Evolutionary conservation across 2,888 invertebrate genomes (phyloP).

Genomic region (Drosophila recens): DNA sequence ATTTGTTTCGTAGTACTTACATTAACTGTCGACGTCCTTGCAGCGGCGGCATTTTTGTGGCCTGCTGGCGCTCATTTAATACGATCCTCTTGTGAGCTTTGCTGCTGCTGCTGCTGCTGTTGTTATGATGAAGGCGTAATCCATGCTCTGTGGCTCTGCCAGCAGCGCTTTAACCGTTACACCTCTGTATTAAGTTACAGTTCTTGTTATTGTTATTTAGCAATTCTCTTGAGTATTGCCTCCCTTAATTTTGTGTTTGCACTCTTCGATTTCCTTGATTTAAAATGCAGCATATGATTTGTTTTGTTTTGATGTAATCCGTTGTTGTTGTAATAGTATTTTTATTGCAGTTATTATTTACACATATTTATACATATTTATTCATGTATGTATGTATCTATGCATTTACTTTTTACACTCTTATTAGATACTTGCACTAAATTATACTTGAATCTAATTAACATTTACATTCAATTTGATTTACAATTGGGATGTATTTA

Average conservation of each 20-base stretch:
- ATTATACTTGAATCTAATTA: slow-evolving; percentile 21
- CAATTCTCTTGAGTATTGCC: slow-evolving; percentile 29
- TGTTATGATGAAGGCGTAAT: slow-evolving; percentile 56
- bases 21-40: slow-evolving; percentile 71
- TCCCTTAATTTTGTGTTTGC: slow-evolving; percentile 13
- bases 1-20: slow-evolving; percentile 47
- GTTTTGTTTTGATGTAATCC: slow-evolving; percentile 30
- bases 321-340: slow-evolving; percentile 2
- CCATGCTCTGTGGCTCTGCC: slow-evolving; percentile 63
- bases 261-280: slow-evolving; percentile 28
- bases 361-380: slow-evolving; percentile 15
- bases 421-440: slow-evolving; percentile 15
- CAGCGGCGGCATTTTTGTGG: slow-evolving; percentile 76
- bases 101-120: slow-evolving; percentile 29
- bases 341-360: slow-evolving; percentile 19
- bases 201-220: slow-evolving; percentile 18
- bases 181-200: slow-evolving; percentile 14
- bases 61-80: slow-evolving; percentile 67
- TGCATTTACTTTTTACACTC: slow-evolving; percentile 13
- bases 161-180: slow-evolving; percentile 39
- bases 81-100: slow-evolving; percentile 47
- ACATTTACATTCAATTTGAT: slow-evolving; percentile 22
- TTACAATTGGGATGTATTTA: slow-evolving; percentile 16
- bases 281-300: slow-evolving; percentile 50
- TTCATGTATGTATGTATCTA: slow-evolving; percentile 17